These are phyloP conservation scores for Nothocercus nigrocapillus DNA, from an alignment of 2,113 vertebrate species.

Conservation along the genomic window DNA sequence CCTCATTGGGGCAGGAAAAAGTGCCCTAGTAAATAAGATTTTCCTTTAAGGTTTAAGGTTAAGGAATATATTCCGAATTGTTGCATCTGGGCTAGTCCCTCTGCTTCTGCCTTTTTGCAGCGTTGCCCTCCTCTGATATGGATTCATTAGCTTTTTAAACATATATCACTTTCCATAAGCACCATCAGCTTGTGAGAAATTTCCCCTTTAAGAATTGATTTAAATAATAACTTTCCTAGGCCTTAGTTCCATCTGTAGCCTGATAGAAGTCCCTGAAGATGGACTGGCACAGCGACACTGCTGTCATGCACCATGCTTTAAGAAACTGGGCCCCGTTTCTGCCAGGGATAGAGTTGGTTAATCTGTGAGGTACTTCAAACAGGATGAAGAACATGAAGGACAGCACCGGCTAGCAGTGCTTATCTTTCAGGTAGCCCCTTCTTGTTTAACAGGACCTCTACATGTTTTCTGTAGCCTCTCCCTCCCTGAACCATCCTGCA, in stretches of 20 bases:
- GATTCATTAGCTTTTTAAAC: background rate
- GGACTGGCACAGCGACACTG: background rate
- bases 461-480: background rate
- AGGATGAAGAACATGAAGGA: accelerated
- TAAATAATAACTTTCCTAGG: background rate
- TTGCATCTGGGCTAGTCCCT: background rate
- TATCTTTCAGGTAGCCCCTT: background rate
- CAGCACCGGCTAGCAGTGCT: accelerated
- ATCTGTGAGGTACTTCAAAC: background rate
- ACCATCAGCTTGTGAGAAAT: background rate
- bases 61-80: background rate
- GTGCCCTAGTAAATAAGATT: background rate
- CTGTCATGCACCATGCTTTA: background rate
- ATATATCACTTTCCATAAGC: background rate
- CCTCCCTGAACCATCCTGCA: background rate
- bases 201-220: background rate
- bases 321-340: background rate
- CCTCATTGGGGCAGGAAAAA: background rate
- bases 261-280: background rate
- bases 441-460: background rate
- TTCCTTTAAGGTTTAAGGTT: background rate
- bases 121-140: background rate
- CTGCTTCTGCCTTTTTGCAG: background rate
- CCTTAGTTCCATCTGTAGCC: background rate
- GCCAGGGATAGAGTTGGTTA: background rate